These are phyloP conservation scores for Pheosia tremula DNA, from an alignment of 2,888 invertebrate species.

Conservation along the genomic window DNA sequence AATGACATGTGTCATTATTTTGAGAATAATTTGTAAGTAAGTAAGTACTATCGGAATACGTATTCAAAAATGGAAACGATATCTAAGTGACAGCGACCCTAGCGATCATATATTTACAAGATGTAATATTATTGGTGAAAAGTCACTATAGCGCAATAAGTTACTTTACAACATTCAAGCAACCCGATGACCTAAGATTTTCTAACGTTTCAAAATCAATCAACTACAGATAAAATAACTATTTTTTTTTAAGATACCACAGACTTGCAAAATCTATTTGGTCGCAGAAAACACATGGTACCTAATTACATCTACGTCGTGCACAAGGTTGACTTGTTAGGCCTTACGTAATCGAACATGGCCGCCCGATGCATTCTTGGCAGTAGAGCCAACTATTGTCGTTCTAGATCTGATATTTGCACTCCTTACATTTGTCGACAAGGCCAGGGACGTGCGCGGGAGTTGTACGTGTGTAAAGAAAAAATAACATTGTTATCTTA, in stretches of 20 bases:
- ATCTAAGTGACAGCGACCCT: too few relatives aligned
- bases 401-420: constrained; percentile 51
- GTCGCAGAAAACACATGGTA: constrained; percentile 4
- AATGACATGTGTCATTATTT: too few relatives aligned
- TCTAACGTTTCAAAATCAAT: too few relatives aligned
- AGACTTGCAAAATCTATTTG: constrained; percentile 4
- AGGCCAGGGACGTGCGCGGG: constrained; percentile 27
- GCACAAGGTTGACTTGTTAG: constrained; percentile 35
- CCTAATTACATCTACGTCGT: constrained; percentile 23
- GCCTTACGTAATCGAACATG: constrained; percentile 47
- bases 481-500: constrained; percentile 17
- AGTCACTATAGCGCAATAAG: too few relatives aligned
- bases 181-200: too few relatives aligned
- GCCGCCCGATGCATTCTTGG: constrained; percentile 57
- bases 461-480: constrained; percentile 15
- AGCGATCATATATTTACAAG: too few relatives aligned
- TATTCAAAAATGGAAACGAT: too few relatives aligned
- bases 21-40: too few relatives aligned
- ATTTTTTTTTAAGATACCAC: not conserved
- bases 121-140: too few relatives aligned
- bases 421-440: constrained; percentile 35
- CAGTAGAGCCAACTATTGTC: constrained; percentile 56
- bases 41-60: too few relatives aligned
- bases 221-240: too few relatives aligned
- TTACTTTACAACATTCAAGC: too few relatives aligned